A percentile compares a stretch with the other conserved stretches of the same genome.
These are phyloP conservation scores for Thaumetopoea pityocampa DNA, from an alignment of 1,140 invertebrate species.

Conservation along the genomic window DNA sequence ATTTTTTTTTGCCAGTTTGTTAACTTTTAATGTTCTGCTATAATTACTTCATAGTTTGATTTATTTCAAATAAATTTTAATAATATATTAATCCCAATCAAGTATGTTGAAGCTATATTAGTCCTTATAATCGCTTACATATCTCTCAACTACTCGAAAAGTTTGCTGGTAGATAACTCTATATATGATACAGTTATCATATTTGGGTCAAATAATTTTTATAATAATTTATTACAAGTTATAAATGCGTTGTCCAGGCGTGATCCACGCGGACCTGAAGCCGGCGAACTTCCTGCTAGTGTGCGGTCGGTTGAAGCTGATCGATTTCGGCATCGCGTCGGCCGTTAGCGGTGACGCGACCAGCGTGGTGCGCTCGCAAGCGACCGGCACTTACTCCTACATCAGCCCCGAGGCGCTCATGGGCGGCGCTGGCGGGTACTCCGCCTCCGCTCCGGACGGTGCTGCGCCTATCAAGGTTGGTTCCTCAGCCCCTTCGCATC, in stretches of 20 bases:
- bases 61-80: too few relatives aligned
- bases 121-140: too few relatives aligned
- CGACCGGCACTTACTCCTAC: slow-evolving; percentile 94
- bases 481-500: too few relatives aligned
- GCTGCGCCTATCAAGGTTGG: slow-evolving; percentile 58
- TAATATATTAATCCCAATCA: too few relatives aligned
- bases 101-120: too few relatives aligned
- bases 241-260: slow-evolving; percentile 81
- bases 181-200: too few relatives aligned
- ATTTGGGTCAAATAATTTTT: too few relatives aligned
- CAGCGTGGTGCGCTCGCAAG: slow-evolving; percentile 88
- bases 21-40: too few relatives aligned
- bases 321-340: slow-evolving; percentile 99
- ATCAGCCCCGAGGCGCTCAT: slow-evolving; percentile 95
- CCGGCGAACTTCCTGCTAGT: slow-evolving; percentile 97
- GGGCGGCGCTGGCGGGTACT: slow-evolving; percentile 55
- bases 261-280: slow-evolving; percentile 97
- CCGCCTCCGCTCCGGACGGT: slow-evolving; percentile 49
- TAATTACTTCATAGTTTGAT: too few relatives aligned
- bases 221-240: neutral
- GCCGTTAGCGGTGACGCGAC: slow-evolving; percentile 92
- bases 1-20: too few relatives aligned
- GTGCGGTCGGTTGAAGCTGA: slow-evolving; percentile 91
- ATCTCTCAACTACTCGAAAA: too few relatives aligned
- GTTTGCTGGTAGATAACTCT: too few relatives aligned